phyloP scores from a whole-genome alignment of 1,140 invertebrate genomes.

The Philotrypesis tridentata region DNA sequence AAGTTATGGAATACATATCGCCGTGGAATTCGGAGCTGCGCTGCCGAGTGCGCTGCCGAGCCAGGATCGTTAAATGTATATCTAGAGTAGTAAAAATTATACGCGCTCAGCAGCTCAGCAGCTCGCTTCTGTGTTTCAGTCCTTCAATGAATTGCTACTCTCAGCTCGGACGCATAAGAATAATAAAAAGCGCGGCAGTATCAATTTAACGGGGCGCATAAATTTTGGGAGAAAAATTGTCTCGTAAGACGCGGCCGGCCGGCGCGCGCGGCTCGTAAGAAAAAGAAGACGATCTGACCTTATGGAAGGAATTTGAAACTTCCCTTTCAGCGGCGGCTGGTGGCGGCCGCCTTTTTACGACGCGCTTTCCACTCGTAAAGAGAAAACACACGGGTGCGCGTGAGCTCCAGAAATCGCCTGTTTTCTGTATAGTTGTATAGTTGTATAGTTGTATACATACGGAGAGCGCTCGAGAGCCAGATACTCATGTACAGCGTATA shows the following conservation, averaged over 20 bases:
- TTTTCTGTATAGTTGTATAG: too few relatives aligned
- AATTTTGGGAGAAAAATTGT: constrained; percentile 8
- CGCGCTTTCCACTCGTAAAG: constrained; percentile 30
- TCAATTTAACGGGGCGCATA: constrained; percentile 8
- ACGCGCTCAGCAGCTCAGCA: too few relatives aligned
- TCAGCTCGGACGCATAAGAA: too few relatives aligned
- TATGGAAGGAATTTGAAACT: constrained; percentile 7
- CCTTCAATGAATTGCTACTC: constrained; percentile 11
- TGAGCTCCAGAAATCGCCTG: neutral
- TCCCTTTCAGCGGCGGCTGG: constrained; percentile 24
- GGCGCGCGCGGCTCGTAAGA: too few relatives aligned
- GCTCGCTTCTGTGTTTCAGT: constrained; percentile 6
- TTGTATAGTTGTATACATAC: neutral
- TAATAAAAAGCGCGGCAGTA: constrained; percentile 3
- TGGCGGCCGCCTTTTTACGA: constrained; percentile 42
- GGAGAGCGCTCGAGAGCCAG: neutral
- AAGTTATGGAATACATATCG: constrained; percentile 30
- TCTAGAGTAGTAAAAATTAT: constrained; percentile 23
- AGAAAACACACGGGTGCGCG: neutral
- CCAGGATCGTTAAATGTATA: constrained; percentile 5
- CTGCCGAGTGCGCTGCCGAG: too few relatives aligned
- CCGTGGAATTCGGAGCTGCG: constrained; percentile 1
- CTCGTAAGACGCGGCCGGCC: too few relatives aligned
- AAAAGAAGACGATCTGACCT: too few relatives aligned
- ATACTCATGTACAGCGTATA: neutral